Conservation (phyloP, 2,113 vertebrate genomes). For the Myxocyprinus asiaticus region DNA sequence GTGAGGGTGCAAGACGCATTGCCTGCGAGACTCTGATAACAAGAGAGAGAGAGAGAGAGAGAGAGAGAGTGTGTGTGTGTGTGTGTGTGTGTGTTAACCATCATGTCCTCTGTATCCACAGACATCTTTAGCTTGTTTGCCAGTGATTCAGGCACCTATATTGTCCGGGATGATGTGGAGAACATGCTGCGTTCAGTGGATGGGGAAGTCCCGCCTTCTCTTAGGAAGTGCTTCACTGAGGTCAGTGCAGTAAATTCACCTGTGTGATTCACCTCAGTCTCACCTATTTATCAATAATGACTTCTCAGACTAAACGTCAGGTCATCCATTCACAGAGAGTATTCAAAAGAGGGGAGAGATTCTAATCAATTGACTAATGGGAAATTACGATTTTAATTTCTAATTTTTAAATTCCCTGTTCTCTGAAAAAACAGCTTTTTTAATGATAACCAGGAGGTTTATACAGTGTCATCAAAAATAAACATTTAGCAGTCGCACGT, state of each 20-base stretch:
- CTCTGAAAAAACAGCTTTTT: too few species aligned
- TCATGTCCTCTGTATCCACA: slow-evolving; percentile 58
- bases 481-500: neutral
- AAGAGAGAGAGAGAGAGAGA: too few species aligned
- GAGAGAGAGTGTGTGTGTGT: slow-evolving; percentile 1
- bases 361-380: too few species aligned
- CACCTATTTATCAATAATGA: slow-evolving; percentile 10
- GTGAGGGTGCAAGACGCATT: slow-evolving; percentile 1
- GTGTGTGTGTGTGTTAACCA: slow-evolving; percentile 6
- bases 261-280: slow-evolving; percentile 9
- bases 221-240: slow-evolving; percentile 94
- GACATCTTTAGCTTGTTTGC: slow-evolving; percentile 98
- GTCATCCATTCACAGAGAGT: neutral
- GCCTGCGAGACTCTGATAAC: slow-evolving; percentile 45
- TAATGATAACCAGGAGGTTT: slow-evolving; percentile 26
- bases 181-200: slow-evolving; percentile 90
- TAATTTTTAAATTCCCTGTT: too few species aligned
- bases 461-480: neutral
- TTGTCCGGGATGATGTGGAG: slow-evolving; percentile 94
- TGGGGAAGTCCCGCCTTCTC: slow-evolving; percentile 88
- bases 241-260: slow-evolving; percentile 67
- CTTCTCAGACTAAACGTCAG: neutral
- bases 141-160: slow-evolving; percentile 90
- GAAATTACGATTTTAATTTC: too few species aligned
- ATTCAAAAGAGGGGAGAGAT: too few species aligned